These are phyloP conservation scores for Hymenochirus boettgeri DNA, from an alignment of 2,113 vertebrate species.

Conservation along the genomic window DNA sequence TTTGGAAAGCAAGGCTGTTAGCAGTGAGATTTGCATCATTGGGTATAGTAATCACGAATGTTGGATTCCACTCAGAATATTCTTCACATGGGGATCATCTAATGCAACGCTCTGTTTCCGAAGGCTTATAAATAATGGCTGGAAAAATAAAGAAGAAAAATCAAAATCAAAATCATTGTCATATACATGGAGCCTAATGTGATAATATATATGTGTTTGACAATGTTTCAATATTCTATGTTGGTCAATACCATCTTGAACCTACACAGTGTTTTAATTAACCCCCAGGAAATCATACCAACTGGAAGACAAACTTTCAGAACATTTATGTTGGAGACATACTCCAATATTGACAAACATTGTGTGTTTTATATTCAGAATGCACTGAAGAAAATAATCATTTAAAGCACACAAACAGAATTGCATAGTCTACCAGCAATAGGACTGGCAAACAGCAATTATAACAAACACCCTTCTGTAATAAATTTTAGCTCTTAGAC, in stretches of 20 bases:
- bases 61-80: constrained; percentile 11
- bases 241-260: constrained; percentile 14
- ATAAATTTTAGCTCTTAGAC: too few relatives aligned
- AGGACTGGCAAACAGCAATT: too few relatives aligned
- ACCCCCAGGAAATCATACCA: constrained; percentile 20
- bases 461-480: too few relatives aligned
- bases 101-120: neutral
- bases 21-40: constrained; percentile 25
- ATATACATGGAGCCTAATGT: neutral
- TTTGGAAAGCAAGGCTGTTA: constrained; percentile 17
- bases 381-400: too few relatives aligned
- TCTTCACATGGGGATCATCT: constrained; percentile 10
- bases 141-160: neutral
- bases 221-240: constrained; percentile 16
- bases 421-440: neutral
- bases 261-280: constrained; percentile 19
- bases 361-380: neutral
- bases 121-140: neutral
- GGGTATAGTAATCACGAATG: constrained; percentile 24
- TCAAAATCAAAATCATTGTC: neutral
- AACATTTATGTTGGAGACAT: neutral
- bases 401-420: too few relatives aligned
- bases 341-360: neutral
- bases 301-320: neutral
- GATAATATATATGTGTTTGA: constrained; percentile 6